phyloP scores from a whole-genome alignment of 2,888 invertebrate genomes.

The Athripsodes cinereus region DNA sequence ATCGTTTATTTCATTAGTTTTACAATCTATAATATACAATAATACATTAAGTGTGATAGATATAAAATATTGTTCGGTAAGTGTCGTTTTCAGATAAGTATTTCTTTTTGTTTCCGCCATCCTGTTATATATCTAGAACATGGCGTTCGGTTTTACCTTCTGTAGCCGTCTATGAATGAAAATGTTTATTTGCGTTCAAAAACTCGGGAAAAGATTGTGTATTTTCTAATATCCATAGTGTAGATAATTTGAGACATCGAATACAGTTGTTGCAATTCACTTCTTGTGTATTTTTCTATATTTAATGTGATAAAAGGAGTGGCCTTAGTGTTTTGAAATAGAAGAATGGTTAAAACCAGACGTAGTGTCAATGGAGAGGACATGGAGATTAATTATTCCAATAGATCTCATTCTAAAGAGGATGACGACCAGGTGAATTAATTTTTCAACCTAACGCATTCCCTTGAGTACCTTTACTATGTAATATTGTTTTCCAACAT shows the following conservation, averaged over 20 bases:
- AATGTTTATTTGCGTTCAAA: neutral
- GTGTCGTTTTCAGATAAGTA: neutral
- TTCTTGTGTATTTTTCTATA: too few relatives aligned
- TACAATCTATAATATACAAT: neutral
- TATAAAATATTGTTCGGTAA: neutral
- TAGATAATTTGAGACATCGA: neutral
- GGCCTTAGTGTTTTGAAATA: slow-evolving; percentile 7
- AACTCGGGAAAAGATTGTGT: neutral
- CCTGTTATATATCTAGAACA: neutral
- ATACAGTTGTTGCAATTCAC: too few relatives aligned
- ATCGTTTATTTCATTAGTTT: neutral
- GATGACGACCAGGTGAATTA: slow-evolving; percentile 47
- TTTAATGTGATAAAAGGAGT: slow-evolving; percentile 14
- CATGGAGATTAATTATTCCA: slow-evolving; percentile 44
- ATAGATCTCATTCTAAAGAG: slow-evolving; percentile 47
- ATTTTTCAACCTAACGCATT: neutral
- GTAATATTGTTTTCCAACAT: too few relatives aligned
- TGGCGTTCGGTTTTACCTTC: neutral
- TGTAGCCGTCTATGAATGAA: neutral
- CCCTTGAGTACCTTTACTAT: neutral
- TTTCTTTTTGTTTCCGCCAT: neutral
- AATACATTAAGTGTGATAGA: neutral
- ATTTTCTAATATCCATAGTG: neutral
- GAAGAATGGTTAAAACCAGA: slow-evolving; percentile 49
- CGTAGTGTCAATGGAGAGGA: slow-evolving; percentile 50